Evolutionary conservation across 2,113 vertebrate genomes (phyloP).

Genomic region (Bucco capensis): DNA sequence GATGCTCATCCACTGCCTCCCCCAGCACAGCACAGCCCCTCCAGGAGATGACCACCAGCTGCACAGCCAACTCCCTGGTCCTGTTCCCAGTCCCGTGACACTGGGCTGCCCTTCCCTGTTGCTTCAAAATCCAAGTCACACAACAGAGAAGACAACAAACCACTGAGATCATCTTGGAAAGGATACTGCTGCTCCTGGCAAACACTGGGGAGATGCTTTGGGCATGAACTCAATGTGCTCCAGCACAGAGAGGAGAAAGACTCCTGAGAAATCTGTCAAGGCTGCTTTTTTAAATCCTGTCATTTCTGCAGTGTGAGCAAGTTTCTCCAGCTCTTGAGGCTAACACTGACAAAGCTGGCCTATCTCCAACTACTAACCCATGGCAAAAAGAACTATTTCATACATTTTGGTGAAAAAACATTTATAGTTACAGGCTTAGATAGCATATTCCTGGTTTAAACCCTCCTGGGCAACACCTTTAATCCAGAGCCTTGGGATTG

Average conservation of each 20-base stretch:
- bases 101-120: background rate
- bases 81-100: background rate
- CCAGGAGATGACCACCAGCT: background rate
- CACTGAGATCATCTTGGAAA: background rate
- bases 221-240: background rate
- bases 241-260: background rate
- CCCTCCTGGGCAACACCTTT: background rate
- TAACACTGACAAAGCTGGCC: background rate
- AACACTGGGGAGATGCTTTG: background rate
- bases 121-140: constrained; percentile 6
- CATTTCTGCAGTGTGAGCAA: background rate
- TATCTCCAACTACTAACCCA: background rate
- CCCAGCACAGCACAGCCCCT: background rate
- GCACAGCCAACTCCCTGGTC: background rate
- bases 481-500: background rate
- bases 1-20: background rate
- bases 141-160: background rate
- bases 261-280: background rate
- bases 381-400: background rate
- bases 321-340: background rate
- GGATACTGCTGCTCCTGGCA: background rate
- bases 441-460: background rate
- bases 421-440: background rate
- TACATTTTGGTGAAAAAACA: background rate
- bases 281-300: background rate